Base-by-base conservation (phyloP, 1,140 invertebrate species). In the Uloborus diversus region DNA sequence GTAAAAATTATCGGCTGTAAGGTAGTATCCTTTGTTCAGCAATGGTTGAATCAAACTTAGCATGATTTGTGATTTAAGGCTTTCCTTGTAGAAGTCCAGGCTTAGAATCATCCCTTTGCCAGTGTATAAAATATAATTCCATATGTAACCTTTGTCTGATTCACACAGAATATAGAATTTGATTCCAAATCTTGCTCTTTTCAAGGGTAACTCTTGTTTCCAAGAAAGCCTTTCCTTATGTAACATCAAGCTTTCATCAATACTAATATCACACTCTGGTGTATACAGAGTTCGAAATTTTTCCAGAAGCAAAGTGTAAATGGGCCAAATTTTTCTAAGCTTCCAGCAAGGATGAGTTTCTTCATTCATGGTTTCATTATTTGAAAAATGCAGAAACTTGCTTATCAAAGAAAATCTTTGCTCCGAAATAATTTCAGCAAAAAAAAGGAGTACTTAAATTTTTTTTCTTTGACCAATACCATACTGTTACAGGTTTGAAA, bases 1-100 rank as follows among this genome's bases (percentile, higher is more conserved):
- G 51, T 51, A 68, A 49, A 23, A 53, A 23, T 51, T 68, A 68
- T 51, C 42, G 14, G 51, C 9, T 30, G 25, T 9, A 27, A 68
- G 7, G 27, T 20, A 1, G 32, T 68, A 51, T 27, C 65, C 42
- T 53, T 51, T 49, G 17, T 23, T 25, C 14, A 66, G 20, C 3
- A 51, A n/a, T 17, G 23, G 37, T 3, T 68, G 14, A 13, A 25
- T n/a, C 13, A 65, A 30, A 35, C 0, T 9, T 30, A 62, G 11
- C 13, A 65, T 5, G 27, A 32, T 1, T 3, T 61, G 27, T 61
- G 27, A 61, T 20, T 13, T 11, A 28, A 11, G 25, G 11, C 14
- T 61, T 61, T 32, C 30, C 57, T 30, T 4, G 30, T 7, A 13
- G 1, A 30, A 20, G 11, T 20, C 14, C 25, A 14, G 9, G 1